Evolutionary conservation across 2,113 vertebrate genomes (phyloP), one percentile per base, ranked within the genome.

Genomic region (Microtus oregoni): DNA sequence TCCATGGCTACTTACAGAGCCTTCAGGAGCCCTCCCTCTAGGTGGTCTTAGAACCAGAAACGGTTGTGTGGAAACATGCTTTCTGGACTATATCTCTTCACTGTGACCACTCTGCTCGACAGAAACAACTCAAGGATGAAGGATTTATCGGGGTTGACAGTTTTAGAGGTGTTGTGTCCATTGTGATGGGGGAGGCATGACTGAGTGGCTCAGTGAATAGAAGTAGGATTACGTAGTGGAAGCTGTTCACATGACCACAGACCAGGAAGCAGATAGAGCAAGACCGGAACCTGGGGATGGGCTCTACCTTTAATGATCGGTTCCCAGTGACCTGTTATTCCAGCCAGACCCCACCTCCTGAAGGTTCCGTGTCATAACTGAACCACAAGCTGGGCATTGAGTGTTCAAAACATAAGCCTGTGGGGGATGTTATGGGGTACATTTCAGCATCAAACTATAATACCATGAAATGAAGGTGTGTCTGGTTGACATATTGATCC

Each of bases 361-460:
- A 58, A 89, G 50, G 26, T 89, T 58, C 70, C 50, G 32, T 20
- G 50, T 61, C 26, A 55, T 41, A 75, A 41, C n/a, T 30, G 26
- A 9, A 30, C 5, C 35, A 20, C 26, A 58, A 41, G 13, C 9
- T 28, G 30, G 22, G 28, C 50, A 75, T 15, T 75, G 50, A 58
- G 5, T 35, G 14, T 89, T 28, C n/a, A 10, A 58, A 88, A 38
- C 68, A 58, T 2, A 73, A 75, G 50, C 50, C 68, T 73, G 50
- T 38, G 68, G 22, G 24, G 24, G 8, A 22, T 3, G 3, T 24
- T 41, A 58, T 2, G 3, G n/a, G 7, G 6, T 26, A 3, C 10
- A 19, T 41, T 87, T 73, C n/a, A 73, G 24, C 13, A 41, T 30
- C 26, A 58, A 89, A 52, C 47, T 55, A 26, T 12, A 11, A 26